Conservation (phyloP, 2,797 vertebrate species). For the Phaenicophaeus curvirostris region DNA sequence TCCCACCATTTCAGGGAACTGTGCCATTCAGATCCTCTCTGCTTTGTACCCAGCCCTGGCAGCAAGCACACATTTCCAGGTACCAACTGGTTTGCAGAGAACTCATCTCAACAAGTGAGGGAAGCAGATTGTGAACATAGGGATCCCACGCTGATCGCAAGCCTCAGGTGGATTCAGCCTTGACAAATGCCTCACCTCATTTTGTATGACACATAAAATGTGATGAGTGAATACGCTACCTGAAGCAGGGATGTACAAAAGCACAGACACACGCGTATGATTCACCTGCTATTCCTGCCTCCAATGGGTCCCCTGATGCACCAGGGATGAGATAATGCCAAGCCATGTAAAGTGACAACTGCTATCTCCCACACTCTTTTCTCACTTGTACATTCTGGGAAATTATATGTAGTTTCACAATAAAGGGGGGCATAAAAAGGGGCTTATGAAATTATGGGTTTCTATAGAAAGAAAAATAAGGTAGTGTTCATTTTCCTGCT, state of each 20-base stretch:
- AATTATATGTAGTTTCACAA: not conserved
- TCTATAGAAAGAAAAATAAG: not conserved
- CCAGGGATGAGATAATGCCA: not conserved
- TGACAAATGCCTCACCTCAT: not conserved
- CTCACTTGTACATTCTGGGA: not conserved
- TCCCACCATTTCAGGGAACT: not conserved
- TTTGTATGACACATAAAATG: not conserved
- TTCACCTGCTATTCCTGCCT: not conserved
- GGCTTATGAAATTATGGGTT: not conserved
- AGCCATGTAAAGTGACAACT: not conserved
- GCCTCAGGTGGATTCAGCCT: not conserved
- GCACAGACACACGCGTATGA: not conserved
- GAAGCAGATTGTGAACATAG: not conserved
- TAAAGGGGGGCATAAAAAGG: not conserved
- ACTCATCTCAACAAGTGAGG: not conserved
- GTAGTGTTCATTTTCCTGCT: not conserved
- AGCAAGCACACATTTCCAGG: not conserved
- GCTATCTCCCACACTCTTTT: not conserved
- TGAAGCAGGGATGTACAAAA: not conserved
- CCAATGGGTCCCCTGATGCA: not conserved
- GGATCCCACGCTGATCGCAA: not conserved
- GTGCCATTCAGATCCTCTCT: not conserved
- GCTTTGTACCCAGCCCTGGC: not conserved
- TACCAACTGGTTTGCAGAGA: not conserved
- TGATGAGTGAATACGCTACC: accelerated